Conservation (phyloP, 2,888 invertebrate species). For the Amphiduros pacificus region DNA sequence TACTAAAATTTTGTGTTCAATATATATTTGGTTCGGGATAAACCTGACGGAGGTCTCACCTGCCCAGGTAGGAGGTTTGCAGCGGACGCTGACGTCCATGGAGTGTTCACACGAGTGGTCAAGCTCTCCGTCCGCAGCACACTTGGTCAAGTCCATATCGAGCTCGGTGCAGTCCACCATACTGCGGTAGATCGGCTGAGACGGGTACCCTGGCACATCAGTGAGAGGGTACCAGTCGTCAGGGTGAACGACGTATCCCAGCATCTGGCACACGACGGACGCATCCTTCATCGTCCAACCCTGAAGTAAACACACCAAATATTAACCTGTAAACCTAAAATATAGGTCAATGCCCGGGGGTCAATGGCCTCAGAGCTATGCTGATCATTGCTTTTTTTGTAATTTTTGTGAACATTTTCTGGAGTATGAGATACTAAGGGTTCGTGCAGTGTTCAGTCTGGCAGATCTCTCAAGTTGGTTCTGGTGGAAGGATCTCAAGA, state of each 20-base stretch:
- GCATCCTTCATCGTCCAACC: slow-evolving; percentile 92
- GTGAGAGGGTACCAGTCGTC: slow-evolving; percentile 85
- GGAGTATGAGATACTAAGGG: too few relatives aligned
- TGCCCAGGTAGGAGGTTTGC: slow-evolving; percentile 60
- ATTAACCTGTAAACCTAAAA: too few relatives aligned
- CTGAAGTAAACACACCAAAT: slow-evolving; percentile 61
- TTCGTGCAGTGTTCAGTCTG: too few relatives aligned
- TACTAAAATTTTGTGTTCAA: too few relatives aligned
- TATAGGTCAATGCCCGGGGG: too few relatives aligned
- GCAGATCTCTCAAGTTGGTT: too few relatives aligned
- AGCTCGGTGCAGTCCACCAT: slow-evolving; percentile 89
- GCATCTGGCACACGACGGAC: slow-evolving; percentile 90
- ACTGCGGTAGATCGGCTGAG: slow-evolving; percentile 62
- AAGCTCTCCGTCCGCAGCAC: slow-evolving; percentile 68
- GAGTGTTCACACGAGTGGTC: slow-evolving; percentile 71
- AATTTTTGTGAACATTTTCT: too few relatives aligned
- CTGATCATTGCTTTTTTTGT: too few relatives aligned
- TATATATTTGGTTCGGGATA: too few relatives aligned
- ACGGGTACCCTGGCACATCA: slow-evolving; percentile 71
- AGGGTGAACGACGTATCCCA: slow-evolving; percentile 89
- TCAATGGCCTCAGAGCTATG: too few relatives aligned
- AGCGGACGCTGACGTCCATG: slow-evolving; percentile 55
- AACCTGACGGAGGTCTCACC: too few relatives aligned
- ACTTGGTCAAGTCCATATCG: slow-evolving; percentile 86
- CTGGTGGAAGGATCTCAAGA: too few relatives aligned